Base-by-base conservation (phyloP, 2,113 vertebrate species). In the Eudorcas thomsonii region DNA sequence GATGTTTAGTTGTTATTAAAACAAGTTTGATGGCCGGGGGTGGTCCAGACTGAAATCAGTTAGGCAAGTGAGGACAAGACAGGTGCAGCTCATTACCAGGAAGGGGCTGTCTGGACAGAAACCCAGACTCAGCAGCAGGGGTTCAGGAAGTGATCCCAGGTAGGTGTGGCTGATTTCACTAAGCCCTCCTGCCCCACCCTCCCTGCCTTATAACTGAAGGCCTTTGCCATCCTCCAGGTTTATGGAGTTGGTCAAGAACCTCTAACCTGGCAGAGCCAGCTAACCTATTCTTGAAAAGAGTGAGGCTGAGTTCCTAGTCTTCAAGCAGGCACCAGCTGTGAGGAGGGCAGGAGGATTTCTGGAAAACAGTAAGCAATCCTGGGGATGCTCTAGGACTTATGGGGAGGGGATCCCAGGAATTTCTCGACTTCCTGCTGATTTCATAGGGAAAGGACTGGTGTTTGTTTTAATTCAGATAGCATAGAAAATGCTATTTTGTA, bases 341-440 rank as follows among this genome's bases (percentile, higher is more conserved):
- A 9, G n/a, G 59, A 84, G 60, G 92, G 80, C 83, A 89, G 83
- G 67, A 81, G 7, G 11, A 82, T 33, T 55, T 30, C 50, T 62
- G 78, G 59, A 94, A 30, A 88, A 90, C 92, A 97, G 81, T 92
- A 97, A 96, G 85, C 33, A 90, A 64, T 6, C 14, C 25, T n/a
- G 15, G 88, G 50, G 50, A 50, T 30, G 52, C 64, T 88, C 52
- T 57, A 60, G 59, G 55, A 96, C 17, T 82, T 83, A 17, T 54
- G 77, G 50, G 78, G 43, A 78, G 21, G 45, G 16, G 5, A 59
- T 23, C 28, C 33, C 5, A 36, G 36, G 71, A 93, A 85, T 57
- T 67, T 39, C 26, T 48, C 8, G 7, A 93, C 54, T 82, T 96
- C 17, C 21, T 89, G 67, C 21, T 55, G 82, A 25, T 86, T 77